Base-by-base conservation (phyloP, 2,888 invertebrate species). In the Cryptops parisi region DNA sequence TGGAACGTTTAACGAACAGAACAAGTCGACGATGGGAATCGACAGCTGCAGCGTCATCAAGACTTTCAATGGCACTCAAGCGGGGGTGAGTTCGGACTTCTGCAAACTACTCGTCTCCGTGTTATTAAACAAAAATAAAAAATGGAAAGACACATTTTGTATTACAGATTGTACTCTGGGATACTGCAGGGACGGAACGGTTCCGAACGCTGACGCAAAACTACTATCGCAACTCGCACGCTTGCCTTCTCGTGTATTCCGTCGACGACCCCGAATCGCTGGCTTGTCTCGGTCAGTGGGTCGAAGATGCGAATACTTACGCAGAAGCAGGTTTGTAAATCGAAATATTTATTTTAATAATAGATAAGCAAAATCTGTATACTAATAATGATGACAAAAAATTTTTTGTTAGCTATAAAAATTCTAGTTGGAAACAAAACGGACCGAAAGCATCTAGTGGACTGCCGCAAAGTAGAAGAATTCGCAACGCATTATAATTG, bases 191-290 rank as follows among this genome's bases (percentile, higher is more conserved):
- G 46, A 58, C 55, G 40, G 58, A 58, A 52, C 53, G 55, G 55
- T 58, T 58, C 55, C 58, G 58, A 52, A 58, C 58, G 43, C 53
- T 58, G 50, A 58, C 58, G 45, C 57, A 57, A 57, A 58, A 58
- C 55, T 58, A 58, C 54, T 58, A 57, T 48, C 50, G 58, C 47
- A 58, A 57, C 57, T 55, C 58, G 50, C 50, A 58, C 53, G 58
- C 57, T 51, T 58, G 58, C 57, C 53, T 58, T 55, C 49, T 58
- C 47, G 57, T 58, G 53, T 58, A 55, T 55, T 54, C 55, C 44
- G 43, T 52, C 52, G 52, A 55, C 57, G 57, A 58, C 45, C 55
- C 58, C 38, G 58, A 58, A 51, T 47, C 58, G 40, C 55, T 58
- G 51, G 44, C 51, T 50, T 54, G 57, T 52, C 48, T 58, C 26